These are phyloP conservation scores for Drosophila triauraria DNA, from an alignment of 1,140 invertebrate species.

Conservation along the genomic window DNA sequence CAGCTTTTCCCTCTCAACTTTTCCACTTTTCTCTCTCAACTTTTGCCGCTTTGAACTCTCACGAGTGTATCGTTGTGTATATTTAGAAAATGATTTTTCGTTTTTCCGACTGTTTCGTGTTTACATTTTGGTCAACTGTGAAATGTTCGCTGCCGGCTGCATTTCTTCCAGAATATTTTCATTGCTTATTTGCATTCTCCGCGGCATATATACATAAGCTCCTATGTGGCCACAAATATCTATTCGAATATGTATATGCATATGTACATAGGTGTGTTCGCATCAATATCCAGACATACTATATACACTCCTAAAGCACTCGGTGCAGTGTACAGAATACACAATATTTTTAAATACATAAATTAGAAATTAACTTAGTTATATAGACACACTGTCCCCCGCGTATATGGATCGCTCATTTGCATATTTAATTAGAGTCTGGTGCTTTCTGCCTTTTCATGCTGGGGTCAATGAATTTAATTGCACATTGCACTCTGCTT, in stretches of 20 bases:
- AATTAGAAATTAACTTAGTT: constrained; percentile 41
- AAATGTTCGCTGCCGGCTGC: constrained; percentile 71
- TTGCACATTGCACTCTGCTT: constrained; percentile 52
- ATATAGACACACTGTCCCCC: constrained; percentile 28
- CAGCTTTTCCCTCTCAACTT: constrained; percentile 7
- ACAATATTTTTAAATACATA: constrained; percentile 24
- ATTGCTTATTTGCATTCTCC: constrained; percentile 41
- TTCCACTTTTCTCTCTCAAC: constrained; percentile 3
- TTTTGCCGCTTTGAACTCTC: constrained; percentile 25
- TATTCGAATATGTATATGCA: constrained; percentile 15
- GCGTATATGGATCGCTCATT: constrained; percentile 43
- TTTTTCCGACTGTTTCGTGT: constrained; percentile 71
- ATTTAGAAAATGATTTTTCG: constrained; percentile 79
- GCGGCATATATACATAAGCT: constrained; percentile 35
- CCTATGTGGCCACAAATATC: constrained; percentile 18
- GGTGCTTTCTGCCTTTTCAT: constrained; percentile 51
- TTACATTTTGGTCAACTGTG: constrained; percentile 71
- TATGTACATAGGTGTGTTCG: constrained; percentile 30
- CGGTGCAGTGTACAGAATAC: constrained; percentile 19
- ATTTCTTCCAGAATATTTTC: constrained; percentile 77
- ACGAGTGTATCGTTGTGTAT: constrained; percentile 60
- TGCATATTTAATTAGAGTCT: constrained; percentile 72
- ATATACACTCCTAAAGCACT: constrained; percentile 28
- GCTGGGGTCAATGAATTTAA: constrained; percentile 70
- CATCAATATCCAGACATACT: constrained; percentile 25